Conservation (phyloP, 1,140 invertebrate species). For the Cydia amplana region DNA sequence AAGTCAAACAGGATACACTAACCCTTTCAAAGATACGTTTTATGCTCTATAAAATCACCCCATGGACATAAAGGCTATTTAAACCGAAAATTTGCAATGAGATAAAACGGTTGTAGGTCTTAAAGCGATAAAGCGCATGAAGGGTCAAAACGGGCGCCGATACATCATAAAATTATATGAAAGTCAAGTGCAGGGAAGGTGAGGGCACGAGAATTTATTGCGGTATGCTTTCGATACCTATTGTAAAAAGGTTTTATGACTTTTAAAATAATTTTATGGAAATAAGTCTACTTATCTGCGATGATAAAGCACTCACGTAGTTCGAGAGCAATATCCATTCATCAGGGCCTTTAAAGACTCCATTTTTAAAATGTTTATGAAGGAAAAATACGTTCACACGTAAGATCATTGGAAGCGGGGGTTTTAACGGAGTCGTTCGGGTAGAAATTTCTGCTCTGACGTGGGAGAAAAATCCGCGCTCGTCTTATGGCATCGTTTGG, state of each 20-base stretch:
- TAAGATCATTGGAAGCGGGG: slow-evolving; percentile 53
- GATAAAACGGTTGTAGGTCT: slow-evolving; percentile 41
- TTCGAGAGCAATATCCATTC: slow-evolving; percentile 31
- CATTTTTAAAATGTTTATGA: slow-evolving; percentile 38
- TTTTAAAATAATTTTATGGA: slow-evolving; percentile 69
- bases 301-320: slow-evolving; percentile 43
- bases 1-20: slow-evolving; percentile 49
- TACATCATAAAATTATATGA: slow-evolving; percentile 79
- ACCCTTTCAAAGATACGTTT: slow-evolving; percentile 49
- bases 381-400: slow-evolving; percentile 27
- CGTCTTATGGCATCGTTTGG: slow-evolving; percentile 68
- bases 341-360: background rate
- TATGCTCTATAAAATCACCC: slow-evolving; percentile 49
- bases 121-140: slow-evolving; percentile 60
- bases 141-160: slow-evolving; percentile 69
- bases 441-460: slow-evolving; percentile 60
- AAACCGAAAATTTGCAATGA: slow-evolving; percentile 63
- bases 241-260: slow-evolving; percentile 71
- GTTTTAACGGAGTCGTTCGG: slow-evolving; percentile 58
- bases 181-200: slow-evolving; percentile 75
- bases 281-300: slow-evolving; percentile 58
- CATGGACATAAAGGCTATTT: slow-evolving; percentile 54
- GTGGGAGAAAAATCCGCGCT: slow-evolving; percentile 59
- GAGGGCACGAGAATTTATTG: slow-evolving; percentile 70
- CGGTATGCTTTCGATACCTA: slow-evolving; percentile 73